phyloP scores from a whole-genome alignment of 1,140 invertebrate species.

The Ceratina australensis region DNA sequence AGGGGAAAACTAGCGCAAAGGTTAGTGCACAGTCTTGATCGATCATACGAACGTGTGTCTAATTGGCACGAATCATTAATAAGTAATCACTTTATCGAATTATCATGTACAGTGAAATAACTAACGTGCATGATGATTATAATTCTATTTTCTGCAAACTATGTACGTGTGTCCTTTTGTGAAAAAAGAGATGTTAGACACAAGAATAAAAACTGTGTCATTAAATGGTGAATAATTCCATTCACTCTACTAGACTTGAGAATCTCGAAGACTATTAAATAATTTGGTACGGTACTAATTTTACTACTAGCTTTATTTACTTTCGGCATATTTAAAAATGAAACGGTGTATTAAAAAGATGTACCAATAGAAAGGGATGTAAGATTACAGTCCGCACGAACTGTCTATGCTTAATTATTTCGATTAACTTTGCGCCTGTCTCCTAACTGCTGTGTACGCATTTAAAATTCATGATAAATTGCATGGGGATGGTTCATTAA shows the following conservation, averaged over 20 bases:
- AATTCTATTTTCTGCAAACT: too few species aligned
- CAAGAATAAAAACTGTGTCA: background rate
- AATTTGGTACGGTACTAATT: background rate
- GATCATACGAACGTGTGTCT: background rate
- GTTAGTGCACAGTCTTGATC: conserved; percentile 8
- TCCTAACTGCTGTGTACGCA: background rate
- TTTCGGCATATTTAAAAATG: too few species aligned
- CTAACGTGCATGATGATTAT: background rate
- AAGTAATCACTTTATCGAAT: too few species aligned
- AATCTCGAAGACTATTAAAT: background rate
- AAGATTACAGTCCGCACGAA: background rate
- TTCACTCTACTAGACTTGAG: background rate
- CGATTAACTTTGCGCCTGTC: background rate
- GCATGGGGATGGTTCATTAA: background rate
- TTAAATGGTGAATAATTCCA: background rate
- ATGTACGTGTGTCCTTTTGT: background rate
- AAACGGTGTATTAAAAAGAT: too few species aligned
- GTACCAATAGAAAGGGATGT: too few species aligned
- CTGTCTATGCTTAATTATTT: background rate
- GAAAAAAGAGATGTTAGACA: background rate
- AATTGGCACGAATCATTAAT: too few species aligned
- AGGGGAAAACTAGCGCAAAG: conserved; percentile 8
- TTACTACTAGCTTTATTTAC: too few species aligned
- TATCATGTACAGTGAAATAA: background rate
- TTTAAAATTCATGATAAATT: conserved; percentile 1